Percentiles rank a stretch among this genome's conserved stretches.
These are phyloP conservation scores for Xerus inauris DNA, from an alignment of 2,113 vertebrate species.

Conservation along the genomic window DNA sequence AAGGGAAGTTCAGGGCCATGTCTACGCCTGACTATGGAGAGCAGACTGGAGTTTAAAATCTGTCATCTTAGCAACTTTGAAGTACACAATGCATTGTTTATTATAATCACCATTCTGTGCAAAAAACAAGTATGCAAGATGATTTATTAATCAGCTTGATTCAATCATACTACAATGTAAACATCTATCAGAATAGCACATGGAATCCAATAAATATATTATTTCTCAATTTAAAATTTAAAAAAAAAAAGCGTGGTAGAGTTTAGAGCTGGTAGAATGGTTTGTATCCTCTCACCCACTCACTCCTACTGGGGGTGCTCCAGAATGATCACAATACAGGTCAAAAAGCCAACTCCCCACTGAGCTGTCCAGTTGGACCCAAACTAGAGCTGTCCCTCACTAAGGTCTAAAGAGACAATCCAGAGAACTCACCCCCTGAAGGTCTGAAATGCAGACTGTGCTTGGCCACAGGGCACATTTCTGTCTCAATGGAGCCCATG, in stretches of 20 bases:
- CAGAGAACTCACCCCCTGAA: background rate
- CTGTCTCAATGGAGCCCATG: background rate
- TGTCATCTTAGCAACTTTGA: background rate
- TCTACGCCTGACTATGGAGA: background rate
- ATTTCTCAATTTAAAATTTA: background rate
- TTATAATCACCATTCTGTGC: background rate
- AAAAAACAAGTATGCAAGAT: background rate
- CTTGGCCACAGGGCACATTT: background rate
- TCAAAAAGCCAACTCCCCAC: background rate
- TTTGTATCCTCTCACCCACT: background rate
- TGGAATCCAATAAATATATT: background rate
- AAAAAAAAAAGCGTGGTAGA: too few relatives aligned
- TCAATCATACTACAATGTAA: background rate
- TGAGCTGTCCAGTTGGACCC: background rate
- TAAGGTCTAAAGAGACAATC: background rate
- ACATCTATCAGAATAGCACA: background rate
- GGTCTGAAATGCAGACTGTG: too few relatives aligned
- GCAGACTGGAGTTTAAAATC: background rate
- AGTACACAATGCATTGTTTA: background rate
- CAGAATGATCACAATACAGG: background rate
- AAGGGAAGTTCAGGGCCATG: background rate
- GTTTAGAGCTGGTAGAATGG: background rate
- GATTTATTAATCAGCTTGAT: background rate
- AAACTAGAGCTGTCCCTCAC: background rate
- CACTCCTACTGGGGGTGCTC: background rate